These are phyloP conservation scores for Troides aeacus DNA, from an alignment of 2,888 invertebrate species.

Conservation along the genomic window DNA sequence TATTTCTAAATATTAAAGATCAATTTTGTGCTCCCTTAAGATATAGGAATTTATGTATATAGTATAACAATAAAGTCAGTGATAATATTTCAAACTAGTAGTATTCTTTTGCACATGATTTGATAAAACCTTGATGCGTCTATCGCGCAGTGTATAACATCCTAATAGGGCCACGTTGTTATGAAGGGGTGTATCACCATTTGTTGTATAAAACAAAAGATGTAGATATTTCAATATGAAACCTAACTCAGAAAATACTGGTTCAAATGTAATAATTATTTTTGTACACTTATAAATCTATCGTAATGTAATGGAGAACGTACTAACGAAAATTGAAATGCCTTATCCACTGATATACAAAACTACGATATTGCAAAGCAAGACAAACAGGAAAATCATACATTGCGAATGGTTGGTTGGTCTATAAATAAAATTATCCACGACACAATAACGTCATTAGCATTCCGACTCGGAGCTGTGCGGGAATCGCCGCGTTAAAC, in stretches of 20 bases:
- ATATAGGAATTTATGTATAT: too few relatives aligned
- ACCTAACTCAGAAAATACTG: not conserved
- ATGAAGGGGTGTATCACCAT: too few relatives aligned
- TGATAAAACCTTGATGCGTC: too few relatives aligned
- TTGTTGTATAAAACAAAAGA: too few relatives aligned
- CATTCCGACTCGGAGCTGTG: conserved; percentile 25
- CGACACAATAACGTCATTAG: conserved; percentile 32
- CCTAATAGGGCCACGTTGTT: too few relatives aligned
- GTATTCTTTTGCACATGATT: too few relatives aligned
- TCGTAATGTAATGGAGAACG: conserved; percentile 4
- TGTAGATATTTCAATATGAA: too few relatives aligned
- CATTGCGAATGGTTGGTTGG: conserved; percentile 19
- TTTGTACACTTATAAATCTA: conserved; percentile 2
- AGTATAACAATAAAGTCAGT: too few relatives aligned
- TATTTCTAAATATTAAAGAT: too few relatives aligned
- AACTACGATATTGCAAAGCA: conserved; percentile 21
- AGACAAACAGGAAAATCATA: conserved; percentile 30
- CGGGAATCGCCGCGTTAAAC: conserved; percentile 7
- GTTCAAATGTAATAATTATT: not conserved
- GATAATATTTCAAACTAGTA: too few relatives aligned
- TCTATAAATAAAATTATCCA: conserved; percentile 31
- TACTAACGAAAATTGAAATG: conserved; percentile 19
- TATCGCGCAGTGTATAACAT: too few relatives aligned
- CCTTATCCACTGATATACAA: conserved; percentile 9
- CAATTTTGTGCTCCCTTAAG: too few relatives aligned